These are phyloP conservation scores for Phortica okadai DNA, from an alignment of 2,888 invertebrate species.

Conservation along the genomic window DNA sequence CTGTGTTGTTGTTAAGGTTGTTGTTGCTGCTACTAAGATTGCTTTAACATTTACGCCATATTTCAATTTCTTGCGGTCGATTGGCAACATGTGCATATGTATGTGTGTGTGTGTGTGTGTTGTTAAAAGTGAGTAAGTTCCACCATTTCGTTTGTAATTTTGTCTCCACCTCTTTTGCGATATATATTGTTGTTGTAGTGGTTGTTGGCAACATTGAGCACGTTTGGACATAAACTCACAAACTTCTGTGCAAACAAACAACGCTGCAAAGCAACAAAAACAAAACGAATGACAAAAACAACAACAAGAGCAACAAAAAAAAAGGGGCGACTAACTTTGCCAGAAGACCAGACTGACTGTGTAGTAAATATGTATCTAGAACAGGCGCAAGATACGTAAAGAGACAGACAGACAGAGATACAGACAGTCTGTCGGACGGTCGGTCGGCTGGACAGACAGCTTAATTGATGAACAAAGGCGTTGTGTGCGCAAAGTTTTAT, in stretches of 20 bases:
- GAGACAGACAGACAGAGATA: constrained; percentile 38
- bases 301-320: too few species aligned
- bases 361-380: constrained; percentile 30
- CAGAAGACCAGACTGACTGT: background rate
- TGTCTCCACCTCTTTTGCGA: constrained; percentile 37
- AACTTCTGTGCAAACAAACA: constrained; percentile 48
- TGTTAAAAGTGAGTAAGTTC: background rate
- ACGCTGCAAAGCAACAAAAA: constrained; percentile 31
- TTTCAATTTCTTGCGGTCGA: constrained; percentile 66
- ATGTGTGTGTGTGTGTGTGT: constrained; percentile 14
- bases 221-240: constrained; percentile 50
- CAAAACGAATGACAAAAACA: too few species aligned
- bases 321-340: constrained; percentile 23
- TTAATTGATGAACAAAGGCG: constrained; percentile 71
- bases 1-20: background rate
- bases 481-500: constrained; percentile 62
- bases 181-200: constrained; percentile 9
- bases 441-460: constrained; percentile 56
- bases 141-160: constrained; percentile 29
- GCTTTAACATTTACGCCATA: constrained; percentile 59
- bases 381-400: constrained; percentile 8
- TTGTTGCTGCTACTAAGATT: background rate
- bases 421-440: constrained; percentile 38
- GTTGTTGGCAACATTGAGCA: constrained; percentile 6
- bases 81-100: constrained; percentile 61